These are phyloP conservation scores for Poeciliopsis paucimaculata DNA, from an alignment of 2,797 vertebrate species.

Conservation along the genomic window DNA sequence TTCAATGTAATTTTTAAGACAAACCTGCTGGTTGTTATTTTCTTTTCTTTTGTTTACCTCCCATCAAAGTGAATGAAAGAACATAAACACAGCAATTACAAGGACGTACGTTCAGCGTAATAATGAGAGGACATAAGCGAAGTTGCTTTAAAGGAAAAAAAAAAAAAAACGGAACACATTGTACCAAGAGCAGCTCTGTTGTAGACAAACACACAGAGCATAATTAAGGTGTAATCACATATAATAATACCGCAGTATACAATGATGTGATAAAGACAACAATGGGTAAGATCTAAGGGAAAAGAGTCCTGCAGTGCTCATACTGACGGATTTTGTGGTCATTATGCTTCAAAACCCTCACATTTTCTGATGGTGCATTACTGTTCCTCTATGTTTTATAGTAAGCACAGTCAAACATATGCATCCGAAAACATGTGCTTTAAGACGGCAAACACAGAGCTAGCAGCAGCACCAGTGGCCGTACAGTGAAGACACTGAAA, in stretches of 20 bases:
- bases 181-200: background rate
- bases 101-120: background rate
- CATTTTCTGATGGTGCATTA: background rate
- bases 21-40: slow-evolving; percentile 4
- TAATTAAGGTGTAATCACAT: slow-evolving; percentile 15
- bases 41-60: background rate
- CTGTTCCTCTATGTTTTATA: background rate
- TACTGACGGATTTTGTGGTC: background rate
- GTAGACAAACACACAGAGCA: background rate
- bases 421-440: slow-evolving; percentile 16
- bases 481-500: slow-evolving; percentile 35
- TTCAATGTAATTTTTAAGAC: slow-evolving; percentile 5
- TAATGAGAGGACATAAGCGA: slow-evolving; percentile 13
- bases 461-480: slow-evolving; percentile 29
- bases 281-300: background rate
- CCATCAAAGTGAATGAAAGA: slow-evolving; percentile 15
- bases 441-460: slow-evolving; percentile 14
- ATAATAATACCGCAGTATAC: background rate
- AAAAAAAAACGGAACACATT: background rate
- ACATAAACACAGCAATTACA: slow-evolving; percentile 21
- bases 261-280: background rate
- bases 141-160: slow-evolving; percentile 5
- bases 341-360: background rate
- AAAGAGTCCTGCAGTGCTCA: background rate
- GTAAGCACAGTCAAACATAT: slow-evolving; percentile 9